Percentiles rank a stretch among this genome's conserved stretches.
These are phyloP conservation scores for Dipodomys spectabilis DNA, from an alignment of 2,113 vertebrate genomes.

Conservation along the genomic window DNA sequence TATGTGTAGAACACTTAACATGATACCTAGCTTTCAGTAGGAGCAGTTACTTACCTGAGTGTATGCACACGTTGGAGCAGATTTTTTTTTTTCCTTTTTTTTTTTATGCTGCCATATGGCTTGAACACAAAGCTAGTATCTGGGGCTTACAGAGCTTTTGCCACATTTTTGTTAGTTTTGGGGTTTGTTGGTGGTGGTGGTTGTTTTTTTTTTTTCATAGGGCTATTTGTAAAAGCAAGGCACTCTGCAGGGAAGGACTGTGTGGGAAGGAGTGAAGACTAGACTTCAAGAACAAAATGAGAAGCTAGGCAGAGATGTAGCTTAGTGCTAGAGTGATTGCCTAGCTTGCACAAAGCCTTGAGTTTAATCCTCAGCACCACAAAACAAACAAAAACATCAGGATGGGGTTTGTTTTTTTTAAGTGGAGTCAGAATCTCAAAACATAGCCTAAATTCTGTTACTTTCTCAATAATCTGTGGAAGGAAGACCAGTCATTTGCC, in stretches of 20 bases:
- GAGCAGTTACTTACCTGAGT: not conserved
- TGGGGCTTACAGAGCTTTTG: not conserved
- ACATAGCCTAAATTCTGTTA: not conserved
- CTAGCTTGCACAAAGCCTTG: not conserved
- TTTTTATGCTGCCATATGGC: too few relatives aligned
- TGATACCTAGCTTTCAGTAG: not conserved
- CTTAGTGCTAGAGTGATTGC: not conserved
- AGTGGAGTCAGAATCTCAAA: not conserved
- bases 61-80: not conserved
- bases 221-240: slow-evolving; percentile 12
- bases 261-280: not conserved
- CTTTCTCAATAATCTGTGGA: not conserved
- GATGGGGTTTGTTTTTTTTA: not conserved
- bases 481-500: not conserved
- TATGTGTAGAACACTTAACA: not conserved
- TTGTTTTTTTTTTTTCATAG: not conserved
- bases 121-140: not conserved
- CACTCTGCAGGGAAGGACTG: not conserved
- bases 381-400: not conserved
- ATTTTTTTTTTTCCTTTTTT: not conserved
- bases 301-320: not conserved
- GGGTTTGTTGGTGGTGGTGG: too few relatives aligned
- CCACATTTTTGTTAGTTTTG: not conserved
- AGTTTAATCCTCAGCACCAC: too few relatives aligned
- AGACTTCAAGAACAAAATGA: slow-evolving; percentile 34